A percentile compares a stretch with the other conserved stretches of the same genome.
Conservation (phyloP, 2,113 vertebrate genomes). For the Mus spicilegus region DNA sequence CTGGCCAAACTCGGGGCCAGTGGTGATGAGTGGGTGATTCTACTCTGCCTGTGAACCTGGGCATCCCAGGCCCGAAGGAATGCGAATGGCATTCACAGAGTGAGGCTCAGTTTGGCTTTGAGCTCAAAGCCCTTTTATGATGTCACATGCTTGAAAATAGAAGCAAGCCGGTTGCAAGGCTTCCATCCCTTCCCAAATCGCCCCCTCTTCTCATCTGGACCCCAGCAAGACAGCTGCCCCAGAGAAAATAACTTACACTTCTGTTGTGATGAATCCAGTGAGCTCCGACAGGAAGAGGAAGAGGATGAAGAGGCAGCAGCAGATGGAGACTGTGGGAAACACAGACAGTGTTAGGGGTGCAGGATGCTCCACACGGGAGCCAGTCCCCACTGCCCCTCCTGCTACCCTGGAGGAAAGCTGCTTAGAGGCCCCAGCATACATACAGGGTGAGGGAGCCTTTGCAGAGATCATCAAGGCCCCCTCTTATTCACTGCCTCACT, state of each 20-base stretch:
- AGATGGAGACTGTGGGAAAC: constrained; percentile 94
- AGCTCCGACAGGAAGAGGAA: constrained; percentile 99
- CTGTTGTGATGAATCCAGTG: constrained; percentile 98
- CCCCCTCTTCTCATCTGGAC: not conserved
- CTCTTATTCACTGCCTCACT: not conserved
- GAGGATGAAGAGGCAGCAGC: constrained; percentile 98
- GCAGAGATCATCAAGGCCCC: not conserved
- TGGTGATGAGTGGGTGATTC: not conserved
- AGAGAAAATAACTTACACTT: constrained; percentile 94
- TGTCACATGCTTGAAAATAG: not conserved
- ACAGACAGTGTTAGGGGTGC: constrained; percentile 48
- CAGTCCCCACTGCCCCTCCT: fast-evolving
- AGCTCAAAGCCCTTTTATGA: not conserved
- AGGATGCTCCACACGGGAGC: no score
- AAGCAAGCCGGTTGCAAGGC: not conserved
- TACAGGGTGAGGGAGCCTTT: not conserved
- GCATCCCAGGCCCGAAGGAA: not conserved
- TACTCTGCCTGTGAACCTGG: not conserved
- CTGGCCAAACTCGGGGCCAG: not conserved
- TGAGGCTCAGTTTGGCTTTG: not conserved
- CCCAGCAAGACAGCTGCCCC: not conserved
- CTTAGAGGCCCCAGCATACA: not conserved
- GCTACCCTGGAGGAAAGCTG: not conserved
- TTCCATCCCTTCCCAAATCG: not conserved
- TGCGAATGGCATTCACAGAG: not conserved